Percentiles rank a stretch among this genome's conserved stretches.
These are phyloP conservation scores for Rutpela maculata DNA, from an alignment of 2,888 invertebrate species.

Conservation along the genomic window DNA sequence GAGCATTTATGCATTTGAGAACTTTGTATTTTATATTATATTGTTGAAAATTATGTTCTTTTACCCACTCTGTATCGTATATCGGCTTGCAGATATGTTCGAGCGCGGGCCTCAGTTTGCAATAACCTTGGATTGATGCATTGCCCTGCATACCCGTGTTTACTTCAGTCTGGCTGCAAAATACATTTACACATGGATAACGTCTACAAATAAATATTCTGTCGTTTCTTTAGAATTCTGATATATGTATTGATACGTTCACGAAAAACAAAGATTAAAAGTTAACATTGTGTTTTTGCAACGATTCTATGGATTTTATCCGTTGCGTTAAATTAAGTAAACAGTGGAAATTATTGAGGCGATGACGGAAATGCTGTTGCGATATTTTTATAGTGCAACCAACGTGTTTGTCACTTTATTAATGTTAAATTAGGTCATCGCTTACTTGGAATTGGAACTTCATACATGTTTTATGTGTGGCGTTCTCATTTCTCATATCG, in stretches of 20 bases:
- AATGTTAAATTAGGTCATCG: conserved; percentile 32
- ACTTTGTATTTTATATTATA: no score
- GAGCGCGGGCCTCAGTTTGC: conserved; percentile 59
- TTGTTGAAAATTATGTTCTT: not conserved
- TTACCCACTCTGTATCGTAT: conserved; percentile 36
- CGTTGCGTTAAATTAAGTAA: conserved; percentile 10
- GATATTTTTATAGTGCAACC: conserved; percentile 27
- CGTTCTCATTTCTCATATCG: not conserved
- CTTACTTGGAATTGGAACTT: conserved; percentile 18
- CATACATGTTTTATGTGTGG: not conserved
- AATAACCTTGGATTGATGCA: conserved; percentile 72
- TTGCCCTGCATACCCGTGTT: conserved; percentile 72
- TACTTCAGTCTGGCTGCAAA: conserved; percentile 71
- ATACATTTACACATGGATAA: conserved; percentile 70
- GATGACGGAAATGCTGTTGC: conserved; percentile 25
- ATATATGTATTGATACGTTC: conserved; percentile 42
- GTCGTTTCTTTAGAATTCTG: conserved; percentile 56
- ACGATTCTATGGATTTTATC: conserved; percentile 22
- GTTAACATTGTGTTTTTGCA: conserved; percentile 37
- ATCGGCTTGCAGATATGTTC: conserved; percentile 22
- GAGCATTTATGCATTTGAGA: no score
- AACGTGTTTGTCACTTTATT: conserved; percentile 1
- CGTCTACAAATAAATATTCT: conserved; percentile 67
- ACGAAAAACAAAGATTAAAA: conserved; percentile 51
- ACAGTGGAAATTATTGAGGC: conserved; percentile 21